Conservation (phyloP, 2,113 vertebrate species). For the Pseudopodoces humilis region DNA sequence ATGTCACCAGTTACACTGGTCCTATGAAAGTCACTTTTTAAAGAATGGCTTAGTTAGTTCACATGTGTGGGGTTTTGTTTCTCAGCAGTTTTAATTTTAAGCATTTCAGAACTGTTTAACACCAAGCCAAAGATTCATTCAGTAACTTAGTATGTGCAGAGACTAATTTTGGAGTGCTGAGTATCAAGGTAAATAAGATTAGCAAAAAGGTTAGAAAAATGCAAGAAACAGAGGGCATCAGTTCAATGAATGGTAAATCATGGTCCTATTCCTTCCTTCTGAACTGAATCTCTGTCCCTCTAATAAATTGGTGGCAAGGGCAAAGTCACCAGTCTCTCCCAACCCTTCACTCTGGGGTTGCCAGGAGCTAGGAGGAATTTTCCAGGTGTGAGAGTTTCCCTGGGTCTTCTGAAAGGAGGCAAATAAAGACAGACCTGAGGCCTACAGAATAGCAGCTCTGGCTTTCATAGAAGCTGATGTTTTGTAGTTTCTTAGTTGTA, state of each 20-base stretch:
- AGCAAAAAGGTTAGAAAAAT: neutral
- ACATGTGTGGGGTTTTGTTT: neutral
- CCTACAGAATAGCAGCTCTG: neutral
- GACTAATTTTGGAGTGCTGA: neutral
- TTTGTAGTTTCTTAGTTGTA: neutral
- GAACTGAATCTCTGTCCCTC: neutral
- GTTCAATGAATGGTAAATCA: neutral
- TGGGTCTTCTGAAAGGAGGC: neutral
- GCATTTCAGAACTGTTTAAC: neutral
- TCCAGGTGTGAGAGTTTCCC: neutral
- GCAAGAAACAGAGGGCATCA: neutral
- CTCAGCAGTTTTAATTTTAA: neutral
- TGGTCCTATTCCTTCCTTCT: neutral
- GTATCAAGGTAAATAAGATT: neutral
- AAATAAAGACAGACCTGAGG: slow-evolving; percentile 3
- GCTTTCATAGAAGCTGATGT: neutral
- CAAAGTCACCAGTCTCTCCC: slow-evolving; percentile 7
- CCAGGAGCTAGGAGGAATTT: slow-evolving; percentile 6
- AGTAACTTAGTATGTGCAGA: neutral
- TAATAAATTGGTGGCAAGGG: neutral
- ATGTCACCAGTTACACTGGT: neutral
- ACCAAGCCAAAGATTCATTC: neutral
- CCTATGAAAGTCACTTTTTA: neutral
- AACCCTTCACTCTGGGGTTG: neutral
- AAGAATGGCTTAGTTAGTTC: neutral